Evolutionary conservation across 2,113 vertebrate species (phyloP), one percentile per base, ranked within the genome.

Genomic region (Anthoscopus minutus): DNA sequence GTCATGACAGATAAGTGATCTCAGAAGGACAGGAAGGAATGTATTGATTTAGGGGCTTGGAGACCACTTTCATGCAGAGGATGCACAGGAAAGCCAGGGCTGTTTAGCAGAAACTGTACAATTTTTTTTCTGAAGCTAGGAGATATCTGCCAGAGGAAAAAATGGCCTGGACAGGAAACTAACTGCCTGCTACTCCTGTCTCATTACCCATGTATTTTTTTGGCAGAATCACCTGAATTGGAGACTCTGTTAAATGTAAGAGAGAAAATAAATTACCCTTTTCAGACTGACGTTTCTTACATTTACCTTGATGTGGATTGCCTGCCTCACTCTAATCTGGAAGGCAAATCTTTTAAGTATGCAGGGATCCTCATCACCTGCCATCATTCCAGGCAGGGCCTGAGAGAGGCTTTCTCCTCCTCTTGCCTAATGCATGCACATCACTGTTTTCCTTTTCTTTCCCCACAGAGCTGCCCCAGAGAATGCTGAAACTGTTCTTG

Each of bases 21-120:
- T 74, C 81, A 53, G 81, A 84, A 84, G 65, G 47, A 74, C 73
- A 58, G 92, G 91, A 95, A 95, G 65, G 78, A 79, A 50, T 17
- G 5, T 89, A 96, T 95, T 79, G 94, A 94, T 96, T 87, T 35
- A 74, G 56, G 61, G 91, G 69, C 81, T 92, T 8, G 7, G 85
- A 85, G 88, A 88, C 73, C 56, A 85, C 61, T 85, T 69, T 45
- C 47, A 25, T 14, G 51, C 65, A 95, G 66, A 93, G 60, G 70
- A 81, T 66, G 71, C 80, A 86, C 47, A 90, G 89, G 80, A 92
- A 93, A 85, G 51, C 21, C 61, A 58, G 56, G 18, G 38, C 42
- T 66, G 65, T 66, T 93, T 54, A 91, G 69, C 51, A 81, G 69
- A 89, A 95, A 71, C 31, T 3, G 1, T 73, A 37, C 13, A 7